Conservation (phyloP, 2,888 invertebrate species). For the Watsonalla cultraria region DNA sequence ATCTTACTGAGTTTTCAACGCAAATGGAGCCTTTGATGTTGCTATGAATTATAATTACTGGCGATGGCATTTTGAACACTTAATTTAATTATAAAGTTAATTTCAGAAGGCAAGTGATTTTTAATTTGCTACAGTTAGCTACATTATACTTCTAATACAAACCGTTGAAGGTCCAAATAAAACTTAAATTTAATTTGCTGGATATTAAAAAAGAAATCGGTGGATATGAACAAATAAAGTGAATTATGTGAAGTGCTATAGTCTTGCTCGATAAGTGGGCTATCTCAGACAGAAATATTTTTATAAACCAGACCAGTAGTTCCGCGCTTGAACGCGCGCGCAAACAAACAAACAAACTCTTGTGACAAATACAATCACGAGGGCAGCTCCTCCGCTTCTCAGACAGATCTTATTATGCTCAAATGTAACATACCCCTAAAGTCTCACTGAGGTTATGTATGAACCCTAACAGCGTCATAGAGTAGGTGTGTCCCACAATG, state of each 20-base stretch:
- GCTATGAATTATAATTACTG: constrained; percentile 4
- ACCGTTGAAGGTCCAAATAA: too few relatives aligned
- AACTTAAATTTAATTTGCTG: too few relatives aligned
- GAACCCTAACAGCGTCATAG: constrained; percentile 32
- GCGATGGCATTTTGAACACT: background rate
- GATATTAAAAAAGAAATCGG: too few relatives aligned
- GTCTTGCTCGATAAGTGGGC: too few relatives aligned
- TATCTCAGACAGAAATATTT: background rate
- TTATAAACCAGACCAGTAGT: background rate
- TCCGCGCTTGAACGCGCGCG: too few relatives aligned
- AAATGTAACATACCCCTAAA: constrained; percentile 25
- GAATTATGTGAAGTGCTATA: too few relatives aligned
- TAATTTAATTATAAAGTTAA: background rate
- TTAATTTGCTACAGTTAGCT: too few relatives aligned
- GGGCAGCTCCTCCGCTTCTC: too few relatives aligned
- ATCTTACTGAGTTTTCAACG: background rate
- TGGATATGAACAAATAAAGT: too few relatives aligned
- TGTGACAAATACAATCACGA: too few relatives aligned
- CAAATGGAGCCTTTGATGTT: background rate
- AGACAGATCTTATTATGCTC: background rate
- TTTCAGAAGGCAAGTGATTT: background rate
- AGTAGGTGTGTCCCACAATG: constrained; percentile 56
- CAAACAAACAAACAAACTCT: too few relatives aligned
- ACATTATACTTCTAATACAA: too few relatives aligned
- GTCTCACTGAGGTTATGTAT: constrained; percentile 36